These are phyloP conservation scores for Blastobasis adustella DNA, from an alignment of 2,888 invertebrate genomes.

Conservation along the genomic window DNA sequence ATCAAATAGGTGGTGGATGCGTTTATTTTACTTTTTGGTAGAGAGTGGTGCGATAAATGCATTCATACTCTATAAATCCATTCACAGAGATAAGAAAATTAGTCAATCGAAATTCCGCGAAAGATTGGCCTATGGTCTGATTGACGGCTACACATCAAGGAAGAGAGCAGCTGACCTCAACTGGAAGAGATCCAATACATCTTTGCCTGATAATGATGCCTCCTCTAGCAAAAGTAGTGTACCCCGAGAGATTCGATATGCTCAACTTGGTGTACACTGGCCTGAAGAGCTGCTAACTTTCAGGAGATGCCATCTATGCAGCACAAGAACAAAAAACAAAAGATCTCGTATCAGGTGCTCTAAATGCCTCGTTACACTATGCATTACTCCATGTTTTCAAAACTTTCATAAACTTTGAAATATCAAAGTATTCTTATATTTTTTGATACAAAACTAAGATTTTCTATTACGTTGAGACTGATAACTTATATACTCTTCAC, in stretches of 20 bases:
- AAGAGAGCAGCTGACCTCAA: not conserved
- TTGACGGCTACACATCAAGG: conserved; percentile 12
- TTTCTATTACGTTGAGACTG: too few relatives aligned
- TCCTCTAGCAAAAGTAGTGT: too few relatives aligned
- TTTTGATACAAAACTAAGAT: too few relatives aligned
- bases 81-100: conserved; percentile 10
- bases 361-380: too few relatives aligned
- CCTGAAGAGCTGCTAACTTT: not conserved
- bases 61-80: conserved; percentile 12
- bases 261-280: not conserved
- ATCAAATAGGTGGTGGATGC: conserved; percentile 18
- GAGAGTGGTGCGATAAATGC: conserved; percentile 21
- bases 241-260: not conserved
- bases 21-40: conserved; percentile 21
- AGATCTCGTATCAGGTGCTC: too few relatives aligned
- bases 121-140: conserved; percentile 17
- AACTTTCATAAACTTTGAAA: too few relatives aligned
- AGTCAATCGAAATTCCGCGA: conserved; percentile 19
- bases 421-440: too few relatives aligned
- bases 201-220: too few relatives aligned
- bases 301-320: not conserved
- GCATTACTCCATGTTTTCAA: too few relatives aligned
- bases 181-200: not conserved
- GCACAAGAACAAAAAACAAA: not conserved
- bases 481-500: too few relatives aligned